Conservation (phyloP, 2,797 vertebrate genomes). For the Fistularia commersonii region DNA sequence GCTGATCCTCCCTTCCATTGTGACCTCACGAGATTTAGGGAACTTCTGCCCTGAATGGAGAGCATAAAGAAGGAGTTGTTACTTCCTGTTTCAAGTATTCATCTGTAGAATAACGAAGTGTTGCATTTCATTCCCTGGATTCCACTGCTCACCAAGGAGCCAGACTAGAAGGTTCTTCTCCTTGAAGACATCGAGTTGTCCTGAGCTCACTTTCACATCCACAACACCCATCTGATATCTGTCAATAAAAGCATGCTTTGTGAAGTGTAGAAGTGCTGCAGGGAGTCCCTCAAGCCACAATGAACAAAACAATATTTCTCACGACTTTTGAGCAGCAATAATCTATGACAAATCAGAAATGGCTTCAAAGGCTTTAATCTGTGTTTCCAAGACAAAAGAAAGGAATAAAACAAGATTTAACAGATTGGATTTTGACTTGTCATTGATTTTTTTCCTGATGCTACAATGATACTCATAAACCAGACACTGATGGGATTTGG, state of each 20-base stretch:
- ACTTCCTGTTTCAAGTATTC: slow-evolving; percentile 4
- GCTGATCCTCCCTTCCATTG: slow-evolving; percentile 82
- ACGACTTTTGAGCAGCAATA: too few species aligned
- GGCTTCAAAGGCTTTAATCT: too few species aligned
- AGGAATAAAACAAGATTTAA: too few species aligned
- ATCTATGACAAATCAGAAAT: too few species aligned
- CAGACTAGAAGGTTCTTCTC: slow-evolving; percentile 92
- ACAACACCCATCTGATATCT: slow-evolving; percentile 83
- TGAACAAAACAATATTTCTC: too few species aligned
- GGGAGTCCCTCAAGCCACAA: too few species aligned
- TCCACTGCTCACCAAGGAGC: slow-evolving; percentile 73
- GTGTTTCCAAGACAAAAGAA: too few species aligned
- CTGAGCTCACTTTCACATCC: slow-evolving; percentile 86
- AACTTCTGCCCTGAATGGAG: slow-evolving; percentile 87
- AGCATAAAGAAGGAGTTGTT: neutral
- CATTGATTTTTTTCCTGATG: too few species aligned
- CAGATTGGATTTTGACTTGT: too few species aligned
- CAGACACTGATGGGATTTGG: too few species aligned
- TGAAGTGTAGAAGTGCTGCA: neutral
- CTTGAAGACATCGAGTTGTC: slow-evolving; percentile 85
- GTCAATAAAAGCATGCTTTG: neutral
- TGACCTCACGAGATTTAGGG: slow-evolving; percentile 87
- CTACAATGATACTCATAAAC: too few species aligned
- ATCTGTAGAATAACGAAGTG: neutral
- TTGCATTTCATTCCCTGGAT: too few species aligned